Evolutionary conservation across 2,797 vertebrate genomes (phyloP).

Genomic region (Eospalax fontanierii): DNA sequence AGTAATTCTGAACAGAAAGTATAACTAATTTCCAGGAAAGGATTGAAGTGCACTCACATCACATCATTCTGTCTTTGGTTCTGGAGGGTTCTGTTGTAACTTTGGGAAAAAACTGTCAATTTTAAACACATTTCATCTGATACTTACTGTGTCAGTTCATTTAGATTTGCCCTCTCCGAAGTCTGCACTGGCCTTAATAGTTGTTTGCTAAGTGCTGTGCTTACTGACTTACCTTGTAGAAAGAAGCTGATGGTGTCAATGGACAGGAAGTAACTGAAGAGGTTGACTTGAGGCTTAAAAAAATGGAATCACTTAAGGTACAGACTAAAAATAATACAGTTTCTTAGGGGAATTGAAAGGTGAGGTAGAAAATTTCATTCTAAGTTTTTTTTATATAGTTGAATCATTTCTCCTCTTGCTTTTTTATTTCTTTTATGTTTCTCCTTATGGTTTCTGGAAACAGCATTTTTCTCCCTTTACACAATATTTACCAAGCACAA

Average conservation of each 20-base stretch:
- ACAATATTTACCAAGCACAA: constrained; percentile 6
- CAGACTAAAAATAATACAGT: neutral
- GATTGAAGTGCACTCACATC: neutral
- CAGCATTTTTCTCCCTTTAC: neutral
- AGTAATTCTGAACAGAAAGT: constrained; percentile 32
- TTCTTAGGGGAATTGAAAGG: constrained; percentile 41
- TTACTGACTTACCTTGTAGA: constrained; percentile 90
- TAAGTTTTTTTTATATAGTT: constrained; percentile 4
- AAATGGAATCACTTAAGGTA: constrained; percentile 96
- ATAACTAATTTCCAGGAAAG: neutral
- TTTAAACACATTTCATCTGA: neutral
- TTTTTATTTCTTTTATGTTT: constrained; percentile 47
- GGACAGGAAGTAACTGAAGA: constrained; percentile 95
- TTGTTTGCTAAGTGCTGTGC: constrained; percentile 19
- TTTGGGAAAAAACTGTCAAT: constrained; percentile 5
- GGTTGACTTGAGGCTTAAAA: constrained; percentile 93
- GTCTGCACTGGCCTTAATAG: neutral
- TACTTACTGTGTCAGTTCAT: neutral
- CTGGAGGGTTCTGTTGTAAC: neutral
- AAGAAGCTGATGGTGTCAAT: constrained; percentile 92
- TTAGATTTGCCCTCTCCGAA: constrained; percentile 3
- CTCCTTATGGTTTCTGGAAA: constrained; percentile 43
- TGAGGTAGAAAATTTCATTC: neutral
- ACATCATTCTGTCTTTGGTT: neutral
- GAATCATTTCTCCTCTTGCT: neutral